A percentile compares a stretch with the other conserved stretches of the same genome.
These are phyloP conservation scores for Hirtodrosophila cameraria DNA, from an alignment of 2,888 invertebrate species.

Conservation along the genomic window DNA sequence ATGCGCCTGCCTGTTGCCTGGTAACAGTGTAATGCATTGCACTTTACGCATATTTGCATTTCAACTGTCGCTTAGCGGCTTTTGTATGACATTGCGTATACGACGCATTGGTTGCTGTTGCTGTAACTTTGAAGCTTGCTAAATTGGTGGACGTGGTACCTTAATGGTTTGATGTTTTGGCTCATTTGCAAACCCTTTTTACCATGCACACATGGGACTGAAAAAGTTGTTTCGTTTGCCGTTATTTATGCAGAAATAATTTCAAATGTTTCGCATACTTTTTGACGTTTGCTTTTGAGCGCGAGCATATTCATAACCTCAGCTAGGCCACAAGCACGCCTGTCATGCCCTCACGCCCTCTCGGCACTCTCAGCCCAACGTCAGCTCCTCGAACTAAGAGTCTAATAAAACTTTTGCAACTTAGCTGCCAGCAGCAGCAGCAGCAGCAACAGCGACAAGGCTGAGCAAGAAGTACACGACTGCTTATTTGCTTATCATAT, in stretches of 20 bases:
- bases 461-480: conserved; percentile 34
- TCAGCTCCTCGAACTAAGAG: conserved; percentile 57
- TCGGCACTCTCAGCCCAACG: conserved; percentile 7
- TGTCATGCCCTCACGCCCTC: conserved; percentile 2
- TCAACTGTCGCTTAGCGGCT: conserved; percentile 57
- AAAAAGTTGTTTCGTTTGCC: conserved; percentile 35
- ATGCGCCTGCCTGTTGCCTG: conserved; percentile 7
- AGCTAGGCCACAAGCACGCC: conserved; percentile 53
- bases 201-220: conserved; percentile 20
- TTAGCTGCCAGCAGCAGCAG: conserved; percentile 47
- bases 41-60: conserved; percentile 63
- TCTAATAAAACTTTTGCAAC: conserved; percentile 78
- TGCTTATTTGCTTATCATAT: conserved; percentile 77
- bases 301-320: conserved; percentile 66
- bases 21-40: conserved; percentile 25
- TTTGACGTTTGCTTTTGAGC: conserved; percentile 42
- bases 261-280: conserved; percentile 74
- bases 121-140: conserved; percentile 17
- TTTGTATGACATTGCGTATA: conserved; percentile 35
- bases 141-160: conserved; percentile 32
- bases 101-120: background rate
- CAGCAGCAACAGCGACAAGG: conserved; percentile 17
- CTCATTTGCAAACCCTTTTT: conserved; percentile 69
- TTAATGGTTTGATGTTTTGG: conserved; percentile 47
- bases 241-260: conserved; percentile 78